phyloP scores from a whole-genome alignment of 1,140 invertebrate species.

The Eumeta japonica region DNA sequence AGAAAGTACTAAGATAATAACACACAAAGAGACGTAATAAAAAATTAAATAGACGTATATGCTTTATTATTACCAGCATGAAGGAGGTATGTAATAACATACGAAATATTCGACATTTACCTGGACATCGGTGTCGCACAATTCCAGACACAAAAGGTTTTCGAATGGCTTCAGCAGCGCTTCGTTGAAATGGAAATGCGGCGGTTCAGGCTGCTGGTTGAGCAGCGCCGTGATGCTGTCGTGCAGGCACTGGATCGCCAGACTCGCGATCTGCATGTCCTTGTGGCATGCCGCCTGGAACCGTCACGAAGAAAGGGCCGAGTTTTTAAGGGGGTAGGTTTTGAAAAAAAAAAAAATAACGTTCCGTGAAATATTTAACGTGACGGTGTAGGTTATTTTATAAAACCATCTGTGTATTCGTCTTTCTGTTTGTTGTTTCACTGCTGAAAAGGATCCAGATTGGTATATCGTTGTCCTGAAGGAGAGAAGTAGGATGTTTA shows the following conservation, averaged over 20 bases:
- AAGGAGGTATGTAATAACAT: neutral
- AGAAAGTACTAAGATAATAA: too few species aligned
- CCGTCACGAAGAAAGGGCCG: too few species aligned
- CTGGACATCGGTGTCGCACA: slow-evolving; percentile 89
- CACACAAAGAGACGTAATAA: neutral
- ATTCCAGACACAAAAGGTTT: slow-evolving; percentile 86
- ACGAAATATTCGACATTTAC: slow-evolving; percentile 49
- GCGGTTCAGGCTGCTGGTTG: slow-evolving; percentile 84
- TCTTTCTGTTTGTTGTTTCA: too few species aligned
- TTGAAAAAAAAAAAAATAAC: too few species aligned
- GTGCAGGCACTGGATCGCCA: slow-evolving; percentile 90
- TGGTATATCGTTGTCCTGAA: too few species aligned
- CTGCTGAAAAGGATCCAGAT: too few species aligned
- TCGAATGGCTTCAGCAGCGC: slow-evolving; percentile 93
- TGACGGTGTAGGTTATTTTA: too few species aligned
- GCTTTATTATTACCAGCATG: neutral
- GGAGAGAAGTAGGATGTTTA: too few species aligned
- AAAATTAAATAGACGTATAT: slow-evolving; percentile 6
- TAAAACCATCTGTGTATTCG: too few species aligned
- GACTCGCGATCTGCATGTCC: slow-evolving; percentile 84
- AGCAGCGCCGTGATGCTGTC: slow-evolving; percentile 85
- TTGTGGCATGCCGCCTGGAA: slow-evolving; percentile 84
- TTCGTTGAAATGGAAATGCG: slow-evolving; percentile 95
- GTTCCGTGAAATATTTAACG: too few species aligned
- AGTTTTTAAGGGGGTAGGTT: too few species aligned